A percentile compares a stretch with the other conserved stretches of the same genome.
Evolutionary conservation across 2,888 invertebrate genomes (phyloP).

Genomic region (Cordilura impudica): DNA sequence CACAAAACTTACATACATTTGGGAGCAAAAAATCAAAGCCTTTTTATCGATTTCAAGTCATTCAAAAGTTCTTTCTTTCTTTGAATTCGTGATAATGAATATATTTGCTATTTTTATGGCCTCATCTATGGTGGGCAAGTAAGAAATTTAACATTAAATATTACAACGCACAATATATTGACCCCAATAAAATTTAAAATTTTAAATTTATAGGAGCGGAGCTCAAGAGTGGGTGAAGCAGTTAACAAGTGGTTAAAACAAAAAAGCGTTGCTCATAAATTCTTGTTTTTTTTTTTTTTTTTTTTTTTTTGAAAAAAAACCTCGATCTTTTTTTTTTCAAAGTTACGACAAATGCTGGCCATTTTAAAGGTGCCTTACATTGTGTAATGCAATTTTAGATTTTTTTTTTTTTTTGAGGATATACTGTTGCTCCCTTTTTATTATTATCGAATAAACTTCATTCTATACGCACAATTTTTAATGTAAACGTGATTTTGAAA

Average conservation of each 20-base stretch:
- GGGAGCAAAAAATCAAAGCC: not conserved
- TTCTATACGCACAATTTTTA: conserved; percentile 39
- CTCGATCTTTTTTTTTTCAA: not conserved
- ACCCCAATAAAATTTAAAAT: conserved; percentile 15
- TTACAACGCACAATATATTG: conserved; percentile 25
- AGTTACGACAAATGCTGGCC: conserved; percentile 22
- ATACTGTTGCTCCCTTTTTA: not conserved
- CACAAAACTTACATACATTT: not conserved
- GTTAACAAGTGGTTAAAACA: not conserved
- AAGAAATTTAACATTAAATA: not conserved
- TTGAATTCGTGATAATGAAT: too few species aligned
- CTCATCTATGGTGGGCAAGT: conserved; percentile 1
- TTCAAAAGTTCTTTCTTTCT: too few species aligned
- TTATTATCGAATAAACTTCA: not conserved
- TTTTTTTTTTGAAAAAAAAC: not conserved
- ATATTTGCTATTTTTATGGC: not conserved
- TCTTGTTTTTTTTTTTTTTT: not conserved
- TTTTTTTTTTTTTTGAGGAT: conserved; percentile 5
- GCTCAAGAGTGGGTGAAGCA: not conserved
- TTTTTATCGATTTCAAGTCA: too few species aligned
- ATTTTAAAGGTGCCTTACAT: conserved; percentile 8
- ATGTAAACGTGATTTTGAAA: conserved; percentile 65
- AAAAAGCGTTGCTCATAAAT: conserved; percentile 17
- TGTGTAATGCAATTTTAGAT: conserved; percentile 26
- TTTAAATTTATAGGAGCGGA: conserved; percentile 8